phyloP scores from a whole-genome alignment of 2,113 vertebrate genomes.

The Chamaea fasciata region DNA sequence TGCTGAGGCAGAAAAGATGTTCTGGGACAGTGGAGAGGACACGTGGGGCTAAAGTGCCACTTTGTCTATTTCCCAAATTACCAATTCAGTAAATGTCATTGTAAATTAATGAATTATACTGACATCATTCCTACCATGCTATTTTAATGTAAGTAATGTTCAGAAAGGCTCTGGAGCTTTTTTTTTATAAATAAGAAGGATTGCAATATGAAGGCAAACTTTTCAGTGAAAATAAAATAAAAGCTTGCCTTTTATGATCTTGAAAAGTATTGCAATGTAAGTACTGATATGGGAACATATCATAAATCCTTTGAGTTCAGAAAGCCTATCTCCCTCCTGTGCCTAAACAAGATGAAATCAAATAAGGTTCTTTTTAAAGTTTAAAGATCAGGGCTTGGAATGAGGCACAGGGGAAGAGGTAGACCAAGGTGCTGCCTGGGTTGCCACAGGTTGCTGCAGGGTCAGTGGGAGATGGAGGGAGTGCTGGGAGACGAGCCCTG shows the following conservation, averaged over 20 bases:
- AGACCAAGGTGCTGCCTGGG: not conserved
- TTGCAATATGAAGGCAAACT: not conserved
- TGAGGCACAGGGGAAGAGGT: not conserved
- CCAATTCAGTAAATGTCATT: not conserved
- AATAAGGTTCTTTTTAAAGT: not conserved
- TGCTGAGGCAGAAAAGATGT: not conserved
- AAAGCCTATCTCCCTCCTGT: not conserved
- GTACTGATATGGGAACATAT: not conserved
- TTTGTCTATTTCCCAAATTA: not conserved
- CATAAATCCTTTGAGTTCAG: not conserved
- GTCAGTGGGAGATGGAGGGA: not conserved
- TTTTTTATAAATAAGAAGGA: not conserved
- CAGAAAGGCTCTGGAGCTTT: not conserved
- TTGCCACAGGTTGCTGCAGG: not conserved
- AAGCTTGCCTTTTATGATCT: not conserved
- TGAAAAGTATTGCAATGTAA: not conserved
- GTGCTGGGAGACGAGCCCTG: not conserved
- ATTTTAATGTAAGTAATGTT: not conserved
- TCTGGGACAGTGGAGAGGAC: not conserved
- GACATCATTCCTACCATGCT: not conserved
- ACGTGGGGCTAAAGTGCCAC: not conserved
- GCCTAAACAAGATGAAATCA: not conserved
- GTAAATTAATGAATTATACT: not conserved
- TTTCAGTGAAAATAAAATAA: not conserved
- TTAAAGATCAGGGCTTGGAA: not conserved